phyloP scores from a whole-genome alignment of 2,888 invertebrate genomes.

The Apamea crenata region DNA sequence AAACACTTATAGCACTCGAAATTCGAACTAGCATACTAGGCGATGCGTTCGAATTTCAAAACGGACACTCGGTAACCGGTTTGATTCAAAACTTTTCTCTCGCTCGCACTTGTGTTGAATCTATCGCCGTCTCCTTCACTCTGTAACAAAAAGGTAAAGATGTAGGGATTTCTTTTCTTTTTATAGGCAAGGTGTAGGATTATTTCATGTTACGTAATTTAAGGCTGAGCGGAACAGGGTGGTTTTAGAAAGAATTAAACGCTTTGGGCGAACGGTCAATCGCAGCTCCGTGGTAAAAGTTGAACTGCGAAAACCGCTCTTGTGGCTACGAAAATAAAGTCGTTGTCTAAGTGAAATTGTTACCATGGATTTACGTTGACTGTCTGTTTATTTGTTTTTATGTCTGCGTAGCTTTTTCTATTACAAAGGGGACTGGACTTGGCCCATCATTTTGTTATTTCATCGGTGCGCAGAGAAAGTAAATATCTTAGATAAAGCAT shows the following conservation, averaged over 20 bases:
- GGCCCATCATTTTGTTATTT: constrained; percentile 16
- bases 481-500: neutral
- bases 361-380: neutral
- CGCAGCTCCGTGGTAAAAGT: neutral
- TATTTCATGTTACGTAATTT: constrained; percentile 67
- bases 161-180: constrained; percentile 67
- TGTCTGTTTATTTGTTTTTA: constrained; percentile 29
- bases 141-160: constrained; percentile 86
- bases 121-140: constrained; percentile 74
- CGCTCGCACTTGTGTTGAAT: constrained; percentile 68
- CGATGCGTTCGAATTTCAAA: constrained; percentile 71
- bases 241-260: constrained; percentile 39
- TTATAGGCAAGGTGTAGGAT: constrained; percentile 67
- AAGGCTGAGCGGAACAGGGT: constrained; percentile 27
- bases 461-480: neutral
- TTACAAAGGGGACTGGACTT: constrained; percentile 18
- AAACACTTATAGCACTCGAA: constrained; percentile 69
- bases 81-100: constrained; percentile 74
- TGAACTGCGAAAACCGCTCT: constrained; percentile 23
- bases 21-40: constrained; percentile 84
- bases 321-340: constrained; percentile 1
- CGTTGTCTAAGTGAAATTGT: neutral
- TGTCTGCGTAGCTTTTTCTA: constrained; percentile 13
- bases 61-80: constrained; percentile 79
- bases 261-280: constrained; percentile 20